A percentile compares a stretch with the other conserved stretches of the same genome.
These are phyloP conservation scores for Neoarius graeffei DNA, from an alignment of 2,113 vertebrate genomes.

Conservation along the genomic window DNA sequence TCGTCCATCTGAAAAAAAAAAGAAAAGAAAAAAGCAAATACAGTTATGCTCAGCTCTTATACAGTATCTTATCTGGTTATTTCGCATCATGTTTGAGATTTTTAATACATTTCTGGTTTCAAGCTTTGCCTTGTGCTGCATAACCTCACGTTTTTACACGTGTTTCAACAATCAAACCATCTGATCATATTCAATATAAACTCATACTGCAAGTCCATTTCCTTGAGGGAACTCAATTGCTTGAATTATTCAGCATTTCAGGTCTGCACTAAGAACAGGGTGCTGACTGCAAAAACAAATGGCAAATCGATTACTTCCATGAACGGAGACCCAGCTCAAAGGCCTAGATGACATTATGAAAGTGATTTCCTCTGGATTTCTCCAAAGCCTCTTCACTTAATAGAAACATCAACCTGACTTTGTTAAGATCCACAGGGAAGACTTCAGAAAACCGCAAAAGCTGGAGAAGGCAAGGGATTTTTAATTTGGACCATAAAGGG, in stretches of 20 bases:
- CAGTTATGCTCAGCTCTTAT: neutral
- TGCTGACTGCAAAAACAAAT: constrained; percentile 9
- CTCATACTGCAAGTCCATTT: constrained; percentile 3
- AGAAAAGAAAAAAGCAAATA: neutral
- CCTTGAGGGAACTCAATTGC: neutral
- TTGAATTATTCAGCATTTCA: constrained; percentile 34
- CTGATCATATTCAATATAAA: neutral
- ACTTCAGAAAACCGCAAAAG: constrained; percentile 44
- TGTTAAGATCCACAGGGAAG: constrained; percentile 22
- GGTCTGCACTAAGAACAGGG: neutral
- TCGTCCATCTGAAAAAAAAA: constrained; percentile 82
- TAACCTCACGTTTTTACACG: constrained; percentile 7
- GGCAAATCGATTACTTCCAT: constrained; percentile 13
- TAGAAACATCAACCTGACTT: constrained; percentile 47
- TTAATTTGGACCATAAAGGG: constrained; percentile 51
- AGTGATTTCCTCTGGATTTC: constrained; percentile 33
- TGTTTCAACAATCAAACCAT: neutral
- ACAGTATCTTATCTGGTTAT: neutral
- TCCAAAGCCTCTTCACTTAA: constrained; percentile 43
- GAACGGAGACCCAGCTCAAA: constrained; percentile 30
- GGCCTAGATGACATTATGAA: constrained; percentile 12
- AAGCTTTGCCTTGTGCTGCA: neutral
- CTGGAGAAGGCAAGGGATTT: constrained; percentile 50
- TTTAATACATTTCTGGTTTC: neutral
- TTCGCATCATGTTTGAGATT: neutral